phyloP scores from a whole-genome alignment of 1,140 invertebrate species.

The Brachionus koreanus region DNA sequence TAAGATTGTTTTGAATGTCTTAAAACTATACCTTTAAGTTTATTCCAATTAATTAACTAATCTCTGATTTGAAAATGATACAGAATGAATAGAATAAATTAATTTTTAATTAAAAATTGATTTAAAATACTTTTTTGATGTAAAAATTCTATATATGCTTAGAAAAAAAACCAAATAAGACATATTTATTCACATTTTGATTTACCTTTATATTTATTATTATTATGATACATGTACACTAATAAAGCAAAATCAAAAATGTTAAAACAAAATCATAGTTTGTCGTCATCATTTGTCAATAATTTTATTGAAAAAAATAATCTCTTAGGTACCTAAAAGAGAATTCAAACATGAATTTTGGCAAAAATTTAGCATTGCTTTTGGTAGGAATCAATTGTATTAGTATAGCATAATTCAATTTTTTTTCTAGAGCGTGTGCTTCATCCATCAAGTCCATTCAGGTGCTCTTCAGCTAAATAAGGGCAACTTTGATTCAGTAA shows the following conservation, averaged over 20 bases:
- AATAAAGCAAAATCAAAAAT: neutral
- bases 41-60: no score
- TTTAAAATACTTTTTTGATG: no score
- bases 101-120: no score
- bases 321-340: neutral
- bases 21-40: no score
- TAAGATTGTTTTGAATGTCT: no score
- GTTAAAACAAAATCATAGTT: neutral
- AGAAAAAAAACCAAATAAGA: neutral
- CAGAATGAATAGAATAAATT: no score
- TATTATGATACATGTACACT: neutral
- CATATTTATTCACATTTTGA: neutral
- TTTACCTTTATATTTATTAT: neutral
- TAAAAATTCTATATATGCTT: no score
- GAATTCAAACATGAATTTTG: neutral
- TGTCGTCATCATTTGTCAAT: neutral
- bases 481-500: neutral
- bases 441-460: neutral
- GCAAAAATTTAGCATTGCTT: neutral
- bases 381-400: neutral
- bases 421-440: neutral
- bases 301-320: neutral
- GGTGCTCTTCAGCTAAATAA: constrained; percentile 34
- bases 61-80: no score
- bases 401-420: neutral